phyloP scores from a whole-genome alignment of 1,140 invertebrate species.

The Lordiphosa mommai region DNA sequence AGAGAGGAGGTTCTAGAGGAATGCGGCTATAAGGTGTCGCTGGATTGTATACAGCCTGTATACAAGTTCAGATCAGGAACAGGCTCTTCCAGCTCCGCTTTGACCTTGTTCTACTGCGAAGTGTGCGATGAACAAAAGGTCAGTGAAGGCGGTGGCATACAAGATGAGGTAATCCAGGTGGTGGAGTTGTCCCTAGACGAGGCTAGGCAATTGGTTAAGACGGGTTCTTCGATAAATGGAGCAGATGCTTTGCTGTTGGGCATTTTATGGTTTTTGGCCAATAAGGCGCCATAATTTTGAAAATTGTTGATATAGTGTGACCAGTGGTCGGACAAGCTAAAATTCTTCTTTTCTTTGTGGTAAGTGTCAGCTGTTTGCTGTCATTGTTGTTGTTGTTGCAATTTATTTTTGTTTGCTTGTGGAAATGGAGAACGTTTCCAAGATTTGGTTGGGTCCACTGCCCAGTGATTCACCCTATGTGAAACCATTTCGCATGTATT shows the following conservation, averaged over 20 bases:
- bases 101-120: conserved; percentile 94
- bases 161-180: conserved; percentile 95
- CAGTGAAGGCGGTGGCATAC: conserved; percentile 88
- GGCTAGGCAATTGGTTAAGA: conserved; percentile 84
- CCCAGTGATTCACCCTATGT: conserved; percentile 85
- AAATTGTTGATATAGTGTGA: not conserved
- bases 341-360: not conserved
- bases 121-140: conserved; percentile 87
- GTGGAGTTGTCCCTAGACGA: conserved; percentile 91
- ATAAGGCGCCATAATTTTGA: conserved; percentile 56
- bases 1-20: conserved; percentile 94
- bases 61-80: conserved; percentile 86
- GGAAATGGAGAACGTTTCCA: conserved; percentile 82
- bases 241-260: conserved; percentile 90
- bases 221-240: conserved; percentile 83
- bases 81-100: conserved; percentile 84
- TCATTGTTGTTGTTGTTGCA: conserved; percentile 7
- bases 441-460: conserved; percentile 82
- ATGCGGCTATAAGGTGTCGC: conserved; percentile 93
- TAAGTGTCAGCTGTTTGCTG: conserved; percentile 5
- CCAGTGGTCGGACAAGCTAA: too few species aligned
- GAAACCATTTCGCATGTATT: conserved; percentile 85
- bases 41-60: conserved; percentile 84
- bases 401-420: conserved; percentile 11
- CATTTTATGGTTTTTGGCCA: conserved; percentile 90